Conservation (phyloP, 2,888 invertebrate genomes). For the Drosophila merina region DNA sequence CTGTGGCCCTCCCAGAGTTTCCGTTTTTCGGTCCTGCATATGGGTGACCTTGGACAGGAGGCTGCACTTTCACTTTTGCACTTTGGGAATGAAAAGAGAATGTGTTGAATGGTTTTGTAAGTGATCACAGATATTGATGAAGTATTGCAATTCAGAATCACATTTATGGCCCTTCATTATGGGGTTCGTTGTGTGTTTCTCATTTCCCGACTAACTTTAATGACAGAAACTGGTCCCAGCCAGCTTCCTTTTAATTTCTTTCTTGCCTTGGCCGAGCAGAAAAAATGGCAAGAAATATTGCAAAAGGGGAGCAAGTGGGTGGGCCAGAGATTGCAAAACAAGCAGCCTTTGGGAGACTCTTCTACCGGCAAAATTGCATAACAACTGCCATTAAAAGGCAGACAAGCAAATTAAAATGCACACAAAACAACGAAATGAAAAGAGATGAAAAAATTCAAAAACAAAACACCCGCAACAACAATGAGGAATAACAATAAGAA, state of each 20-base stretch:
- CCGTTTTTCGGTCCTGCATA: background rate
- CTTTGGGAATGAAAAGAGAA: slow-evolving; percentile 19
- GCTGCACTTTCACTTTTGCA: slow-evolving; percentile 20
- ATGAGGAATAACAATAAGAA: slow-evolving; percentile 35
- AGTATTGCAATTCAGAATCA: background rate
- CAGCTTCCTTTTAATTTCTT: slow-evolving; percentile 72
- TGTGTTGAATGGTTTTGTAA: slow-evolving; percentile 6
- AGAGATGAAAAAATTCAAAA: slow-evolving; percentile 54
- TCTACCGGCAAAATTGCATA: slow-evolving; percentile 61
- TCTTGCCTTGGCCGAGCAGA: slow-evolving; percentile 43
- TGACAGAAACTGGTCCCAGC: slow-evolving; percentile 11
- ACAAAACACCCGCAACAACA: slow-evolving; percentile 51
- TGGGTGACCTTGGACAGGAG: slow-evolving; percentile 12
- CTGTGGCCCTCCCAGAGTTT: background rate
- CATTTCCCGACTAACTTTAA: slow-evolving; percentile 18
- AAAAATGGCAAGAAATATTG: slow-evolving; percentile 29
- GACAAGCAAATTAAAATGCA: slow-evolving; percentile 76
- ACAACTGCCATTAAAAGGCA: slow-evolving; percentile 75
- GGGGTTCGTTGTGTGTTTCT: slow-evolving; percentile 1
- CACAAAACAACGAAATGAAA: slow-evolving; percentile 46
- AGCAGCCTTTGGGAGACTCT: slow-evolving; percentile 42
- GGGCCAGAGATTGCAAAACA: slow-evolving; percentile 59
- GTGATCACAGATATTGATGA: background rate
- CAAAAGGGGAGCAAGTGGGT: background rate
- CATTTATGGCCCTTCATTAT: slow-evolving; percentile 3